These are phyloP conservation scores for Masticophis lateralis DNA, from an alignment of 2,797 vertebrate species.

Conservation along the genomic window DNA sequence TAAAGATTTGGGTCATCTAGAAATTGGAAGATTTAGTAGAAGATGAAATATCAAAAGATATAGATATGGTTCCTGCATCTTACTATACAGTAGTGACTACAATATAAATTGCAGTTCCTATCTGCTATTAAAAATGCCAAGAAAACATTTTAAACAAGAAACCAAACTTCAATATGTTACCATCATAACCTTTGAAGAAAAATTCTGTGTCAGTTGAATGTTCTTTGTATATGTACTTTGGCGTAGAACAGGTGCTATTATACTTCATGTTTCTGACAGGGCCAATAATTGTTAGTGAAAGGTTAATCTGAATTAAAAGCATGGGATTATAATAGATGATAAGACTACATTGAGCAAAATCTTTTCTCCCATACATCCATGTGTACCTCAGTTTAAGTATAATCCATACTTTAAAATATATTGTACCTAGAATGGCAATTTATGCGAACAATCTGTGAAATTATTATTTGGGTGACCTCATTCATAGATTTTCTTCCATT, in stretches of 20 bases:
- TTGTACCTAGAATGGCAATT: not conserved
- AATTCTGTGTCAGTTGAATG: not conserved
- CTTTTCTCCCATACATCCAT: not conserved
- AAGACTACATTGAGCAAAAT: constrained; percentile 19
- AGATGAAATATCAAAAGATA: constrained; percentile 34
- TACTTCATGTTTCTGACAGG: not conserved
- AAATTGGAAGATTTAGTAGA: constrained; percentile 43
- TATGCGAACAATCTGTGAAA: not conserved
- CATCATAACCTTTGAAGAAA: not conserved
- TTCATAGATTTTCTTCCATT: not conserved
- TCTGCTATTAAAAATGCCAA: not conserved
- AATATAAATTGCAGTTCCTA: not conserved
- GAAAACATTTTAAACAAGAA: not conserved
- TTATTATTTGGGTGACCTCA: not conserved
- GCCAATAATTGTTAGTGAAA: constrained; percentile 1
- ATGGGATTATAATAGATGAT: not conserved
- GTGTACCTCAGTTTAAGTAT: constrained; percentile 1
- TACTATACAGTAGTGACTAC: not conserved
- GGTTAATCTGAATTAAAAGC: not conserved
- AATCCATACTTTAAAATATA: constrained; percentile 7
- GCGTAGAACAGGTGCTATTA: not conserved
- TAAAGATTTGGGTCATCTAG: constrained; percentile 16
- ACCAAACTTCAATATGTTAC: not conserved
- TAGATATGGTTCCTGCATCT: constrained; percentile 46
- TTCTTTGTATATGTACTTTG: not conserved